Evolutionary conservation across 92 coral and sea anemone species (phyloP).

Genomic region (Zoanthus gigantus): DNA sequence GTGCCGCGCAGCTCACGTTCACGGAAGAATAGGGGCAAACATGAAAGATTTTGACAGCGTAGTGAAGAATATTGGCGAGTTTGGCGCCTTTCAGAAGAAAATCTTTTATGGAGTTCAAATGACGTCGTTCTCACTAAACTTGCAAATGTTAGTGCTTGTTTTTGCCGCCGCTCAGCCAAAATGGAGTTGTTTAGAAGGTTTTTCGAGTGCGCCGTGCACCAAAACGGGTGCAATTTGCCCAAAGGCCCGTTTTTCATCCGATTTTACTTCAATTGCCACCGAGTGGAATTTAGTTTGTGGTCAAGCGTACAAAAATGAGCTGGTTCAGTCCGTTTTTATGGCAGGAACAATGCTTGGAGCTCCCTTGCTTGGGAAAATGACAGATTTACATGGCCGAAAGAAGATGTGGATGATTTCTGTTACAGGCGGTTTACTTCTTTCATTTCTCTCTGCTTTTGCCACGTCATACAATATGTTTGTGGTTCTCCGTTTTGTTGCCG

Average conservation of each 20-base stretch:
- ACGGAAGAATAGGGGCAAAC: background rate
- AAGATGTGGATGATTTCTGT: constrained; percentile 67
- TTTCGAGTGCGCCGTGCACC: constrained; percentile 38
- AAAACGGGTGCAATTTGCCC: constrained; percentile 67
- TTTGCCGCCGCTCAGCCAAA: constrained; percentile 88
- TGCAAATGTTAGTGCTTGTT: constrained; percentile 85
- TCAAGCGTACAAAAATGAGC: constrained; percentile 80
- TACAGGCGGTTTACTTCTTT: constrained; percentile 45
- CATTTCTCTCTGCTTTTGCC: constrained; percentile 79
- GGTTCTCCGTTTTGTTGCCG: constrained; percentile 73
- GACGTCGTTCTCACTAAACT: constrained; percentile 59
- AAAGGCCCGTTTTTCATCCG: constrained; percentile 67
- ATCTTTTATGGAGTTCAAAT: constrained; percentile 66
- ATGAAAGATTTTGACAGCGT: constrained; percentile 81
- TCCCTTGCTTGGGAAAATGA: constrained; percentile 68
- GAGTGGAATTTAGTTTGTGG: constrained; percentile 92
- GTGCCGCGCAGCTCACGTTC: background rate
- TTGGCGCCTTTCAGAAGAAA: constrained; percentile 81
- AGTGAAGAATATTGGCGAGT: constrained; percentile 78
- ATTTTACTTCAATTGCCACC: constrained; percentile 87
- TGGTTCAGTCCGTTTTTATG: constrained; percentile 86
- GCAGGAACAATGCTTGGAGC: constrained; percentile 85
- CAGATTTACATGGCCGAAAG: constrained; percentile 85
- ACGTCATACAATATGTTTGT: constrained; percentile 78
- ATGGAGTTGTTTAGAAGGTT: constrained; percentile 71